phyloP scores from a whole-genome alignment of 30 jellyfish, hydroid and myxozoan genomes.

The Turritopsis dohrnii region DNA sequence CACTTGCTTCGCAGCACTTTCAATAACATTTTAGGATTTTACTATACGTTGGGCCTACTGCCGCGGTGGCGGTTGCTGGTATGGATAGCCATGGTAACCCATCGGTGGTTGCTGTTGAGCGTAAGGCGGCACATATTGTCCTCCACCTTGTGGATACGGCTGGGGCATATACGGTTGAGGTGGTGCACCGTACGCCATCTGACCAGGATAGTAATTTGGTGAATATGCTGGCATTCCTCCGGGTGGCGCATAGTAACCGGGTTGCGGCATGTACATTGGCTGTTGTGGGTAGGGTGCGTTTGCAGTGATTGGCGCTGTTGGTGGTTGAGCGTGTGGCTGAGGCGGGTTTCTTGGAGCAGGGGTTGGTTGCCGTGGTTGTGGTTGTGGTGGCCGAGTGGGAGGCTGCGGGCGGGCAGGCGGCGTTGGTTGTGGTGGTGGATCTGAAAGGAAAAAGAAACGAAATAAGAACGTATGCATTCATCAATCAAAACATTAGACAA shows the following conservation, averaged over 20 bases:
- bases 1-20: too few species aligned
- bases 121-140: constrained; percentile 43
- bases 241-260: constrained; percentile 94
- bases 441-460: not conserved
- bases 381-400: constrained; percentile 38
- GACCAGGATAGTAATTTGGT: not conserved
- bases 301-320: constrained; percentile 32
- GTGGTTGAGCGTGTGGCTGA: constrained; percentile 15
- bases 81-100: constrained; percentile 83
- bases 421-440: constrained; percentile 55
- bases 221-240: constrained; percentile 83
- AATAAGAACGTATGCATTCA: not conserved
- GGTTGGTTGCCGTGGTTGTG: constrained; percentile 44
- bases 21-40: too few species aligned
- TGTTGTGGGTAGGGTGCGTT: constrained; percentile 76
- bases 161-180: constrained; percentile 30
- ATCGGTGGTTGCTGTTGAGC: constrained; percentile 67
- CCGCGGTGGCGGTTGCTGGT: constrained; percentile 77
- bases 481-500: not conserved
- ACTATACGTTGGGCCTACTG: not conserved
- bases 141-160: constrained; percentile 1
- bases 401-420: constrained; percentile 34
- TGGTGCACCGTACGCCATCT: constrained; percentile 33
- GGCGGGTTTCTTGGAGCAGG: constrained; percentile 42
- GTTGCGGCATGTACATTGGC: constrained; percentile 78